Conservation (phyloP, 2,113 vertebrate genomes). For the Aldabrachelys gigantea region DNA sequence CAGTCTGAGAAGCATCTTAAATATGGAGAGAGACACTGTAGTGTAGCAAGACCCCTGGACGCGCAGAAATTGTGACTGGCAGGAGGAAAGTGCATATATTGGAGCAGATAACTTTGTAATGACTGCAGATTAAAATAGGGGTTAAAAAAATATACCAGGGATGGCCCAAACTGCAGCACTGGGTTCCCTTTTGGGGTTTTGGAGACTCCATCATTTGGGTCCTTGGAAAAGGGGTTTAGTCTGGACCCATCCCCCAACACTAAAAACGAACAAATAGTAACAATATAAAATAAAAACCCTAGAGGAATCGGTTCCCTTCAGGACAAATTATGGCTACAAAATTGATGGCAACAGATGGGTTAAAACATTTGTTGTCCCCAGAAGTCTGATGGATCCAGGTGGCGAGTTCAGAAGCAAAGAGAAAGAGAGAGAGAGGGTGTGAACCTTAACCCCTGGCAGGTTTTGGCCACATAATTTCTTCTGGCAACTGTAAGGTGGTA, state of each 20-base stretch:
- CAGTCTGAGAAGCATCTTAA: conserved; percentile 47
- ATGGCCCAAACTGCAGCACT: conserved; percentile 30
- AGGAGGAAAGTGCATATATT: conserved; percentile 60
- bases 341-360: neutral
- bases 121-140: conserved; percentile 57
- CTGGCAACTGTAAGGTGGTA: neutral
- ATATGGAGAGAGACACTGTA: neutral
- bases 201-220: neutral
- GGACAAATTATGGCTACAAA: neutral
- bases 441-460: neutral
- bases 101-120: conserved; percentile 48
- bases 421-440: neutral
- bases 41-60: conserved; percentile 34
- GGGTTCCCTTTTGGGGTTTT: neutral
- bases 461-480: neutral
- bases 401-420: neutral
- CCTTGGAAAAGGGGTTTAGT: neutral
- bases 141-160: conserved; percentile 55
- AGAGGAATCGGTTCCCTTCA: neutral
- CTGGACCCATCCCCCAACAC: conserved; percentile 57
- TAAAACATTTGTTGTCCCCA: neutral
- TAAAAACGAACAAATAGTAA: neutral
- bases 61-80: conserved; percentile 54
- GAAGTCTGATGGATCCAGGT: fast-evolving
- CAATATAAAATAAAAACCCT: neutral